phyloP scores from a whole-genome alignment of 1,140 invertebrate genomes.

The Proctacanthus coquilletti region DNA sequence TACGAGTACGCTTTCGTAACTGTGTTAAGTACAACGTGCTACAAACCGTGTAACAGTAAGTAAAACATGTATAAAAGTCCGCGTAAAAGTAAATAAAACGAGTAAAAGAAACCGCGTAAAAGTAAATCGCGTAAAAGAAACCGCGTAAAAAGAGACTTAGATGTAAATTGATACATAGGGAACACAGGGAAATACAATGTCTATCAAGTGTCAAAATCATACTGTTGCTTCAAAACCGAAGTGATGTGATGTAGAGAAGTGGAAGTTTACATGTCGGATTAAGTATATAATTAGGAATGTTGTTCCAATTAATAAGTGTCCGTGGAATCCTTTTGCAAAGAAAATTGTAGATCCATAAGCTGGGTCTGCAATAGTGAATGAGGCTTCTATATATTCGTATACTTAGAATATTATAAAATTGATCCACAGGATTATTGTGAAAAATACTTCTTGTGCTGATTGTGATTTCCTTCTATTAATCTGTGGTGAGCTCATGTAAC shows the following conservation, averaged over 20 bases:
- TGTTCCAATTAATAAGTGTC: slow-evolving; percentile 54
- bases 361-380: slow-evolving; percentile 43
- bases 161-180: slow-evolving; percentile 48
- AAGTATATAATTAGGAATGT: slow-evolving; percentile 41
- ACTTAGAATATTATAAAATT: slow-evolving; percentile 36
- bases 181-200: slow-evolving; percentile 57
- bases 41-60: no score
- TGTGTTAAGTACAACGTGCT: no score
- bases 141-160: no score
- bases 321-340: slow-evolving; percentile 56
- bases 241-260: slow-evolving; percentile 44
- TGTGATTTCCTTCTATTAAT: slow-evolving; percentile 35
- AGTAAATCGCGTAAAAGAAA: no score
- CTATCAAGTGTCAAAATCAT: slow-evolving; percentile 62
- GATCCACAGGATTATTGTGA: slow-evolving; percentile 39
- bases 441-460: slow-evolving; percentile 30
- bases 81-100: no score
- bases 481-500: slow-evolving; percentile 40
- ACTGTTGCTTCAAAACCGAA: slow-evolving; percentile 52
- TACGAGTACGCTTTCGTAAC: no score
- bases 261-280: slow-evolving; percentile 32
- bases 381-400: slow-evolving; percentile 38
- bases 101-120: no score
- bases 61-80: no score
- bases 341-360: slow-evolving; percentile 51